Base-by-base conservation (phyloP, 2,888 invertebrate species). In the Troides helena region DNA sequence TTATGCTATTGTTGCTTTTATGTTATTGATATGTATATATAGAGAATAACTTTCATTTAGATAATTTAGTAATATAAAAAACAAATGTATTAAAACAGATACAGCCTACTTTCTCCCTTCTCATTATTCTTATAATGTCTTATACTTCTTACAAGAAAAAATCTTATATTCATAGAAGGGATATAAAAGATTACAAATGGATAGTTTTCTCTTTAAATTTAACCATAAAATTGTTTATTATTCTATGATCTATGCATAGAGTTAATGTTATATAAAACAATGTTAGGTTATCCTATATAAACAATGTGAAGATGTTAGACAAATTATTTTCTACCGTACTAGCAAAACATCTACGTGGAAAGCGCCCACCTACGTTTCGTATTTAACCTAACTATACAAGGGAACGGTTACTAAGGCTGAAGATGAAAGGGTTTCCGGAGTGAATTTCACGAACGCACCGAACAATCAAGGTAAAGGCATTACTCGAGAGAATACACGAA, bases 401-500 rank as follows among this genome's bases (percentile, higher is more conserved):
- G 46, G 65, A 36, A 62, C 62, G 62, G 62, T 70, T 59, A 62
- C 50, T 21, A 39, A 36, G 17, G 62, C 36, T 62, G 50, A 66
- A 66, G 66, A 70, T 70, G 62, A 70, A 70, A 70, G 70, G 70
- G 66, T 62, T 66, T 70, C 70, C 70, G 66, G 65, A 69, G 60
- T 61, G 65, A 69, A 69, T 65, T 64, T 65, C 69, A 69, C 23
- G 56, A 64, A 62, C 66, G 70, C 65, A 61, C 60, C 25, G 68
- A 69, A 69, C 67, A 68, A 71, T 66, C 69, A 71, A 65, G 69
- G 25, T 58, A 67, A 69, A 69, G 65, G 71, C 56, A 71, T 58
- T 65, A 68, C 74, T 71, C 72, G 53, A 59, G 73, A 63, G 69
- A 72, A 74, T 72, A 71, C 75, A 72, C 72, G 75, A 65, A 65